A percentile compares a stretch with the other conserved stretches of the same genome.
These are phyloP conservation scores for Lamprologus sp. DNA, from an alignment of 2,113 vertebrate genomes.

Conservation along the genomic window DNA sequence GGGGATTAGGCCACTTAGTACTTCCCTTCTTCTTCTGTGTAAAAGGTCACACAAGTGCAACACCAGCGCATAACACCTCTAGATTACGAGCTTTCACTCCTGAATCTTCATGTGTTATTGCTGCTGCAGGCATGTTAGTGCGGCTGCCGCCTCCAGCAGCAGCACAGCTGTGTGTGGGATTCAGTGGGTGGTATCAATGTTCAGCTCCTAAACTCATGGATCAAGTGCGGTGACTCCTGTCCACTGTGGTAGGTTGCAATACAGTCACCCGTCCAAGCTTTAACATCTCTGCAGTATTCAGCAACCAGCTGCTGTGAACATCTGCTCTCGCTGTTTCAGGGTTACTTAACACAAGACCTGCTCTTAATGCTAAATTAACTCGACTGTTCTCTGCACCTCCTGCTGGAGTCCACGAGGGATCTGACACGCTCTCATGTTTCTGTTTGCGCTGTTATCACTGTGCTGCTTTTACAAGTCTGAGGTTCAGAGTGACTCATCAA, in stretches of 20 bases:
- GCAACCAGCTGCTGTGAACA: constrained; percentile 42
- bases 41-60: constrained; percentile 6
- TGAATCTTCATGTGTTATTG: constrained; percentile 51
- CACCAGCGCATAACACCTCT: neutral
- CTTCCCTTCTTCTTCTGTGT: neutral
- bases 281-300: neutral
- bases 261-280: constrained; percentile 2
- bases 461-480: neutral
- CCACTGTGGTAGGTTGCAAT: constrained; percentile 38
- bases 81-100: constrained; percentile 3
- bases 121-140: constrained; percentile 11
- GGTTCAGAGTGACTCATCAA: neutral
- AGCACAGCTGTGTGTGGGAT: constrained; percentile 65
- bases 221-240: constrained; percentile 61
- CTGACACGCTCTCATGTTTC: constrained; percentile 1
- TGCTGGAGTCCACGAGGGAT: constrained; percentile 29
- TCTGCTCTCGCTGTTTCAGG: constrained; percentile 49
- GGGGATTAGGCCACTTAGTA: constrained; percentile 21
- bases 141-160: neutral
- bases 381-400: neutral
- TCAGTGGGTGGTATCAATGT: constrained; percentile 62
- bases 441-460: neutral
- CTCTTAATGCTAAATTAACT: constrained; percentile 54
- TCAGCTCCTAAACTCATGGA: constrained; percentile 51
- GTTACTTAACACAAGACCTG: constrained; percentile 39